phyloP scores from a whole-genome alignment of 2,113 vertebrate genomes.

The Lycocorax pyrrhopterus region DNA sequence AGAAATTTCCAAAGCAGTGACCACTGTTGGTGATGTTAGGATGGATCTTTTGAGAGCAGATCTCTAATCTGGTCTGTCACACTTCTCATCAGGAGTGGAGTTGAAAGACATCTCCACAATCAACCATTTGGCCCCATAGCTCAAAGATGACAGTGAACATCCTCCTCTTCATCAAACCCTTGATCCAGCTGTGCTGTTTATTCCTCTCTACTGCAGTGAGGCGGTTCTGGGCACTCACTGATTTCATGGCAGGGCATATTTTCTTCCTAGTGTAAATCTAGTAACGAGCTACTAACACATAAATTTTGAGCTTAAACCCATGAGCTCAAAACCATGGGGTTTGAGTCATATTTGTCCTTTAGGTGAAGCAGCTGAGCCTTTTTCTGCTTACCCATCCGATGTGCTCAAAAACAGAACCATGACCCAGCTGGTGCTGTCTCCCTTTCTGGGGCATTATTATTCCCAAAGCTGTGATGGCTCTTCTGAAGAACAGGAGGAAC shows the following conservation, averaged over 20 bases:
- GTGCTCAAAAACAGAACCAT: neutral
- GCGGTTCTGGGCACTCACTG: fast-evolving
- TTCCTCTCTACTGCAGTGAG: neutral
- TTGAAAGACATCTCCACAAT: neutral
- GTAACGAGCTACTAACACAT: neutral
- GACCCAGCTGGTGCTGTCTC: neutral
- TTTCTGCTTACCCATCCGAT: neutral
- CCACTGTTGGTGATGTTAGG: neutral
- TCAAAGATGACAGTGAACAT: neutral
- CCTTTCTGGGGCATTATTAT: neutral
- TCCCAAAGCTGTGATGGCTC: neutral
- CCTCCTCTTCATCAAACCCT: neutral
- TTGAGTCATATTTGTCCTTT: neutral
- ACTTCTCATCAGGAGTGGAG: neutral
- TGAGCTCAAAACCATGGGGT: neutral
- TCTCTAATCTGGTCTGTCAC: neutral
- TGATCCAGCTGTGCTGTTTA: neutral
- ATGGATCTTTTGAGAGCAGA: neutral
- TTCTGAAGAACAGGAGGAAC: neutral
- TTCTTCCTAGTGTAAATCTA: neutral
- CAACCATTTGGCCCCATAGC: neutral
- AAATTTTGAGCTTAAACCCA: neutral
- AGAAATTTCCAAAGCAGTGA: neutral
- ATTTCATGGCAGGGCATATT: neutral
- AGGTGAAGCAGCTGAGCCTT: neutral